Evolutionary conservation across 2,888 invertebrate genomes (phyloP), one percentile per base, ranked within the genome.

Genomic region (Rhyacophila evoluta): DNA sequence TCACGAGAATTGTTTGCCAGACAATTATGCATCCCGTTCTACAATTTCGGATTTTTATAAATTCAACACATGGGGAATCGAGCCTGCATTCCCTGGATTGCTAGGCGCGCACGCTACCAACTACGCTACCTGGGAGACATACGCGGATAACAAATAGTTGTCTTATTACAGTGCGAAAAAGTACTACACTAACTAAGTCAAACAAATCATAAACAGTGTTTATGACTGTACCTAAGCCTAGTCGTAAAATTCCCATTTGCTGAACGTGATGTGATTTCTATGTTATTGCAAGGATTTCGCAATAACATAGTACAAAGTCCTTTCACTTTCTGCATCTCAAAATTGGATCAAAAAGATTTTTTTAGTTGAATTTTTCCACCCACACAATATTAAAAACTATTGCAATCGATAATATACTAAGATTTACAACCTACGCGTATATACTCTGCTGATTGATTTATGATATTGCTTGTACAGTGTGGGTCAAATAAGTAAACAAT

Each of bases 301-400:
- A 6, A 33, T n/a, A 6, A 33, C 6, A 33, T 33, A 4, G 55
- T 19, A 55, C 8, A 15, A 33, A 19, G 55, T 55, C 55, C 55
- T 55, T 55, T 55, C 55, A 55, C 55, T 55, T n/a, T 55, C 19
- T 55, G 55, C 55, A 55, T 55, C 55, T 55, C 19, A 19, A 6
- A 55, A 55, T 25, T 55, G 55, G 55, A 55, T 55, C 55, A 55
- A 10, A 55, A 55, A 55, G 55, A 55, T 19, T 55, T 25, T 55
- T 2, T 2, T 12, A 39, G 55, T 5, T 19, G 6, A 19, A 19
- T 19, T 8, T 25, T 55, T n/a, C 15, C 55, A 25, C 55, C 55
- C 19, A 55, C 55, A 19, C 55, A 5, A 19, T 25, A 19, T 55
- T 8, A 8, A 25, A 5, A 25, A 2, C 55, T 55, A 19, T 19